Evolutionary conservation across 2,888 invertebrate species (phyloP), one percentile per base, ranked within the genome.

Genomic region (Apantesis nais): DNA sequence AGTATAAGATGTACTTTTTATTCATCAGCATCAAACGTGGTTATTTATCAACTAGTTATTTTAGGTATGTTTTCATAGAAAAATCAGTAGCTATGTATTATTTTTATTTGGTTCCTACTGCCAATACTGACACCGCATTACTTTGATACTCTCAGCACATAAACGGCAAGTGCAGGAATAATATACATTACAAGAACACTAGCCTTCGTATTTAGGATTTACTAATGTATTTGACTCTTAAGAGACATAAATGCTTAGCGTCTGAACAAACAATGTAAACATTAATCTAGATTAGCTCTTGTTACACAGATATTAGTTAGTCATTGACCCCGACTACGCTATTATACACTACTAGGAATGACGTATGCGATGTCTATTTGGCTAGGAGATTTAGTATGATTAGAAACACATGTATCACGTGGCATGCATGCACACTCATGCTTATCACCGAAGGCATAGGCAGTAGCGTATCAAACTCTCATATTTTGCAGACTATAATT

Each of bases 211-310:
- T 1, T 4, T 14, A 12, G 29, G 29, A 29, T 58, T 29, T 19
- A 29, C 14, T 7, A 58, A 55, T 14, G 29, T 29, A 5, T 1
- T 58, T 29, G 29, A 2, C 5, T 12, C 55, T 52, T n/a, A 1
- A 2, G 22, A 52, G n/a, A 52, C 29, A 29, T 16, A 29, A 62
- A 41, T 29, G 29, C 41, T 41, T 62, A 29, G 61, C 39, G 52
- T 61, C 55, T 55, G 29, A 48, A 11, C 22, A 62, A 62, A 70
- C 70, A 64, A 72, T 61, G 67, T 64, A 66, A 72, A 14, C 39
- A 19, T 14, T 16, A 29, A 66, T 63, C 58, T 67, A 71, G 70
- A 44, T 67, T 63, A 63, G 41, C 41, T 44, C 8, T 14, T 66
- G 29, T 39, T 62, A 62, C n/a, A 62, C 62, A 39, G 25, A 25